Evolutionary conservation across 2,888 invertebrate genomes (phyloP).

Genomic region (Cheilosia vernalis): DNA sequence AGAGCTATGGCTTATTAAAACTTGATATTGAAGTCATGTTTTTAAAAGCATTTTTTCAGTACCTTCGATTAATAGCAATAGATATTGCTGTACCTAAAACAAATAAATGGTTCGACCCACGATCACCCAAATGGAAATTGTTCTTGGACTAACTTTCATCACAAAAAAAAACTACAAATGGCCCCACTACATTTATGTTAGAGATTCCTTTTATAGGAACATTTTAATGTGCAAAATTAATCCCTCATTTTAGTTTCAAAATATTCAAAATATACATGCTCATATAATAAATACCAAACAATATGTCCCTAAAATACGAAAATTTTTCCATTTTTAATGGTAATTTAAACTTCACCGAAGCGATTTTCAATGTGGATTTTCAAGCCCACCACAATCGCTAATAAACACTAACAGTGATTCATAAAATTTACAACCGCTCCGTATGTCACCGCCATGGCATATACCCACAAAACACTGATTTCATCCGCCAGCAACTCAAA

Average conservation of each 20-base stretch:
- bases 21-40: no score
- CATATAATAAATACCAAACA: neutral
- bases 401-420: slow-evolving; percentile 41
- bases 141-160: no score
- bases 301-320: neutral
- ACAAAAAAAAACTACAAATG: no score
- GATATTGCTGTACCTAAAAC: no score
- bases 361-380: slow-evolving; percentile 32
- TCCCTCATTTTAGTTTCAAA: neutral
- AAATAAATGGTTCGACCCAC: no score
- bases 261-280: neutral
- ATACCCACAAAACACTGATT: slow-evolving; percentile 45
- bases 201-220: no score
- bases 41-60: no score
- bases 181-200: no score
- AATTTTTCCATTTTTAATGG: neutral
- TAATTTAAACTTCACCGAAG: neutral
- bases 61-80: no score
- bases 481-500: slow-evolving; percentile 37
- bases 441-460: slow-evolving; percentile 27
- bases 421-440: slow-evolving; percentile 39
- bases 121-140: no score
- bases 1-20: no score
- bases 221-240: no score
- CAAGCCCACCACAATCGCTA: slow-evolving; percentile 27